phyloP scores from a whole-genome alignment of 2,113 vertebrate genomes.

The Lamprologus lemairii region DNA sequence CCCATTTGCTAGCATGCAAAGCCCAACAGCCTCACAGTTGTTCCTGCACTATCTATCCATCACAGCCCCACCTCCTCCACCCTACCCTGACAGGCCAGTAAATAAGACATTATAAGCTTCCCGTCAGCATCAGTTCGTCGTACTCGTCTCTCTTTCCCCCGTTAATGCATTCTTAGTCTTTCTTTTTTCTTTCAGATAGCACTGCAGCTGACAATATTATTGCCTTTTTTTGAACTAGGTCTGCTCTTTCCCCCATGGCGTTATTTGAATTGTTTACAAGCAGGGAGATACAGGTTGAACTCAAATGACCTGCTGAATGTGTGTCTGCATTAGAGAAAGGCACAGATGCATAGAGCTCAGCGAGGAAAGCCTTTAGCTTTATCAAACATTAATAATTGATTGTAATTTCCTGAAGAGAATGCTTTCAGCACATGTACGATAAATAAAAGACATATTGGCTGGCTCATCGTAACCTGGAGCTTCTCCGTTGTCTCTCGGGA shows the following conservation, averaged over 20 bases:
- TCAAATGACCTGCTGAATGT: neutral
- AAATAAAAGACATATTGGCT: neutral
- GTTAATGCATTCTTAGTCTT: neutral
- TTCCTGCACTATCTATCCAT: neutral
- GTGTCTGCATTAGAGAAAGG: neutral
- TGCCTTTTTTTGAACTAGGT: neutral
- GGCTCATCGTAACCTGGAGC: conserved; percentile 34
- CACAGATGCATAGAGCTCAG: neutral
- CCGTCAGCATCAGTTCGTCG: neutral
- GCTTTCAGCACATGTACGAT: conserved; percentile 3
- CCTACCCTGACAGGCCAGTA: neutral
- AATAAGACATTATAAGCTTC: conserved; percentile 14
- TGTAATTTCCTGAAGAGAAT: conserved; percentile 25
- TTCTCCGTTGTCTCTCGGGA: conserved; percentile 41
- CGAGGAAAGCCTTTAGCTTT: neutral
- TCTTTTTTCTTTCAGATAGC: neutral
- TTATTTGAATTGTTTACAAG: neutral
- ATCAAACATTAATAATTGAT: conserved; percentile 48
- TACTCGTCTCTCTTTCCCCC: neutral
- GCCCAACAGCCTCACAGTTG: neutral
- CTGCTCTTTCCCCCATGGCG: neutral
- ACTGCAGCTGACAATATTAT: neutral
- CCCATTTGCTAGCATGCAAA: neutral
- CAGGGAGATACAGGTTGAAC: neutral
- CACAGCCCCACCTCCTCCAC: neutral